Evolutionary conservation across 2,113 vertebrate species (phyloP).

Genomic region (Saiga tatarica): DNA sequence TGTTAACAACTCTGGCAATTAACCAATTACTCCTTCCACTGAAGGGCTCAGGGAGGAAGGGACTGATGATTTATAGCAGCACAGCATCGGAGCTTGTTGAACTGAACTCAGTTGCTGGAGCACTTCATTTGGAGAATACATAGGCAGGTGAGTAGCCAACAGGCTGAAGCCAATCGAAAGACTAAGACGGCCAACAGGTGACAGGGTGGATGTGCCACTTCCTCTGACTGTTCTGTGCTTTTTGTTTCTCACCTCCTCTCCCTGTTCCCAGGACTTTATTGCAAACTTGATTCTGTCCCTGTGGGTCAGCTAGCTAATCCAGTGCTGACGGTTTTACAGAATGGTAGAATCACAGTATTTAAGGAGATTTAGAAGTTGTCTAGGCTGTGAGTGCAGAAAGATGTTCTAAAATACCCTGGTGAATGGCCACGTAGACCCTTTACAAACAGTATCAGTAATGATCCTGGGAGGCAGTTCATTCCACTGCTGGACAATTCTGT

Average conservation of each 20-base stretch:
- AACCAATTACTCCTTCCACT: slow-evolving; percentile 72
- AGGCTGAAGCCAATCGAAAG: slow-evolving; percentile 16
- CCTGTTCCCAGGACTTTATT: neutral
- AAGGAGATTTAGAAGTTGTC: neutral
- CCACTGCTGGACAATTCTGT: neutral
- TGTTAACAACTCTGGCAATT: slow-evolving; percentile 75
- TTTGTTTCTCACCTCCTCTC: neutral
- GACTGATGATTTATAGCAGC: slow-evolving; percentile 63
- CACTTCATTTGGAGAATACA: slow-evolving; percentile 51
- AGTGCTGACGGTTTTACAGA: neutral
- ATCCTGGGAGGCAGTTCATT: neutral
- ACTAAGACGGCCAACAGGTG: neutral
- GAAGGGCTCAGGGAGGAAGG: slow-evolving; percentile 68
- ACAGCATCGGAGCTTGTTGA: slow-evolving; percentile 48
- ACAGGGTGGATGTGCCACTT: neutral
- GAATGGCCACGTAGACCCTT: neutral
- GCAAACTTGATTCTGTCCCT: neutral
- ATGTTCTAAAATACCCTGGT: neutral
- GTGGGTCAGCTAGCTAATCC: neutral
- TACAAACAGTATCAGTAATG: neutral
- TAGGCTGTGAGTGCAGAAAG: neutral
- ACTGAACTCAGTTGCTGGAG: slow-evolving; percentile 42
- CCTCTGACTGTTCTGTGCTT: neutral
- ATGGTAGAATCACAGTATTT: neutral
- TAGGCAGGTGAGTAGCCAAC: slow-evolving; percentile 53